Conservation (phyloP, 1,140 invertebrate species). For the Magallana ariakensis region DNA sequence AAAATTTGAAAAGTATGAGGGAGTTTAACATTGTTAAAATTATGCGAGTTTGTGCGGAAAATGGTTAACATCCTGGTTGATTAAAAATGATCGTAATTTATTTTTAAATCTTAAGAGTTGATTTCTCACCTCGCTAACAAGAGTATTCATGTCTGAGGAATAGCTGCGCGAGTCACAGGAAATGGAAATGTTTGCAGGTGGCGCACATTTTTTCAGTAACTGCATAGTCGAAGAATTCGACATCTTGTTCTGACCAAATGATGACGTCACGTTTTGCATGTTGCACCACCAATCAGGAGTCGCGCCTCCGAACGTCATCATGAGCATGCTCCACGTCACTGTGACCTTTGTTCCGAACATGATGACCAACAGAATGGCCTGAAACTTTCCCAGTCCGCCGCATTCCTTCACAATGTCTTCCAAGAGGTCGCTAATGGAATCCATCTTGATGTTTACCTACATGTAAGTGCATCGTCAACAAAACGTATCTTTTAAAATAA, state of each 20-base stretch:
- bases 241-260: too few species aligned
- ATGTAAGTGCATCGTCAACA: too few species aligned
- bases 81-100: too few species aligned
- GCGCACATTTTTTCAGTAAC: not conserved
- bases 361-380: constrained; percentile 14
- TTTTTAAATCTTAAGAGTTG: too few species aligned
- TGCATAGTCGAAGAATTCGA: not conserved
- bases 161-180: not conserved
- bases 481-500: too few species aligned
- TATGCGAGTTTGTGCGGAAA: too few species aligned
- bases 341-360: constrained; percentile 25
- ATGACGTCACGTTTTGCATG: not conserved
- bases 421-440: constrained; percentile 6
- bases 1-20: too few species aligned
- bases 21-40: too few species aligned
- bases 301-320: constrained; percentile 50
- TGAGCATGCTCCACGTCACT: constrained; percentile 47
- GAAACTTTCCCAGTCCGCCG: constrained; percentile 44
- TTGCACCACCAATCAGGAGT: constrained; percentile 40
- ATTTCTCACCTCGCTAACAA: constrained; percentile 36
- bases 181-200: not conserved
- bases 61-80: too few species aligned
- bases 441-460: constrained; percentile 15
- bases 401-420: constrained; percentile 41
- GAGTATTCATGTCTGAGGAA: constrained; percentile 32